A percentile compares a stretch with the other conserved stretches of the same genome.
These are phyloP conservation scores for Unio pictorum DNA, from an alignment of 2,888 invertebrate species.

Conservation along the genomic window DNA sequence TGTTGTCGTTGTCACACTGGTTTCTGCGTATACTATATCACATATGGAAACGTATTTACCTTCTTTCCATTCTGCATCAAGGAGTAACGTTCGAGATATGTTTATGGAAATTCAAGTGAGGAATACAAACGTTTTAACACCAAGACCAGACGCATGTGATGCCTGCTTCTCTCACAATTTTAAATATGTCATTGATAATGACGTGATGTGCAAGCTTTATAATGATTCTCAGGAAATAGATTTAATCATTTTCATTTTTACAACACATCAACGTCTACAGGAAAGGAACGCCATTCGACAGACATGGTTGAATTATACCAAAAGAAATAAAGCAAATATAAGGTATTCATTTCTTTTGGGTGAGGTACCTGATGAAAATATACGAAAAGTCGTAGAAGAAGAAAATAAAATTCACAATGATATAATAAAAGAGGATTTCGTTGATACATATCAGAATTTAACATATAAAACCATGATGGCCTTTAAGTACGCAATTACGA, in stretches of 20 bases:
- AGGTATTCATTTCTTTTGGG: constrained; percentile 36
- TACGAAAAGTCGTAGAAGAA: too few species aligned
- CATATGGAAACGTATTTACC: too few species aligned
- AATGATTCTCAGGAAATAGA: constrained; percentile 10
- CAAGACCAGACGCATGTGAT: constrained; percentile 10
- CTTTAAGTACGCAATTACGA: constrained; percentile 35
- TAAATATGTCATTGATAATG: constrained; percentile 24
- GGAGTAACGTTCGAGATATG: too few species aligned
- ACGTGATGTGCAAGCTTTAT: constrained; percentile 17
- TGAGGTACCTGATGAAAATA: too few species aligned
- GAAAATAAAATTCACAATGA: constrained; percentile 13
- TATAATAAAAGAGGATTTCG: constrained; percentile 38
- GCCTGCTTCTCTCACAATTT: constrained; percentile 25
- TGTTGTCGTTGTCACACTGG: too few species aligned
- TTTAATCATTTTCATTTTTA: constrained; percentile 24
- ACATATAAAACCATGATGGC: constrained; percentile 43
- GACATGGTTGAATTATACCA: constrained; percentile 26
- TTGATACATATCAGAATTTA: constrained; percentile 36
- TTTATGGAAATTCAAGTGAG: too few species aligned
- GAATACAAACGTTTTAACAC: too few species aligned
- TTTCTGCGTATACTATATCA: too few species aligned
- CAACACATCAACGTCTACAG: constrained; percentile 11
- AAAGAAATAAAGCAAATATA: constrained; percentile 21
- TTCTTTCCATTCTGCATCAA: too few species aligned
- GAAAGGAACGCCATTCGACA: constrained; percentile 27